A percentile compares a stretch with the other conserved stretches of the same genome.
These are phyloP conservation scores for Amiota minor DNA, from an alignment of 2,888 invertebrate genomes.

Conservation along the genomic window DNA sequence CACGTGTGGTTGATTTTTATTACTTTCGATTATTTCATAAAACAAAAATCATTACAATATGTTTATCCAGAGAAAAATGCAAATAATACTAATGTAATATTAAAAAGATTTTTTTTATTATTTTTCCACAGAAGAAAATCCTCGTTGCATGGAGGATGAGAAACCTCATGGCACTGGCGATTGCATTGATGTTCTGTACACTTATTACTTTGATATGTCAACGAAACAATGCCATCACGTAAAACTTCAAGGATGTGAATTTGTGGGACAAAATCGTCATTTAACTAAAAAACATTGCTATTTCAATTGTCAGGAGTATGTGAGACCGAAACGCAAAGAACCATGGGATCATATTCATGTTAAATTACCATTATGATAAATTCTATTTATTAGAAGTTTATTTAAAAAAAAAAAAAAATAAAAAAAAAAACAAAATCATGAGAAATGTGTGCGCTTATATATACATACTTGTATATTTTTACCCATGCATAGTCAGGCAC, in stretches of 20 bases:
- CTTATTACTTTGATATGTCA: constrained; percentile 9
- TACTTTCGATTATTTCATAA: too few species aligned
- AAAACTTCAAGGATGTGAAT: neutral
- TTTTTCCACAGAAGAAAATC: neutral
- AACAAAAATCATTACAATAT: too few species aligned
- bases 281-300: constrained; percentile 18
- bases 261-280: constrained; percentile 9
- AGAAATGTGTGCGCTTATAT: constrained; percentile 34
- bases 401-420: constrained; percentile 26
- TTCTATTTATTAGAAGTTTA: neutral
- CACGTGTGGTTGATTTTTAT: too few species aligned
- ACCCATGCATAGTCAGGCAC: neutral
- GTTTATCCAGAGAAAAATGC: too few species aligned
- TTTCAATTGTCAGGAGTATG: constrained; percentile 1
- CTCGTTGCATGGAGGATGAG: constrained; percentile 1
- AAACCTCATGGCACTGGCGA: constrained; percentile 11
- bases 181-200: neutral
- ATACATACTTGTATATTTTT: neutral
- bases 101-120: too few species aligned
- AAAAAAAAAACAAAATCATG: constrained; percentile 44
- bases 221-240: neutral
- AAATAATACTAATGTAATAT: too few species aligned
- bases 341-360: constrained; percentile 7
- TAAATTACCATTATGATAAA: constrained; percentile 4
- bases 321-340: neutral